Base-by-base conservation (phyloP, 2,113 vertebrate genomes). In the Apistogramma diplotaenia region DNA sequence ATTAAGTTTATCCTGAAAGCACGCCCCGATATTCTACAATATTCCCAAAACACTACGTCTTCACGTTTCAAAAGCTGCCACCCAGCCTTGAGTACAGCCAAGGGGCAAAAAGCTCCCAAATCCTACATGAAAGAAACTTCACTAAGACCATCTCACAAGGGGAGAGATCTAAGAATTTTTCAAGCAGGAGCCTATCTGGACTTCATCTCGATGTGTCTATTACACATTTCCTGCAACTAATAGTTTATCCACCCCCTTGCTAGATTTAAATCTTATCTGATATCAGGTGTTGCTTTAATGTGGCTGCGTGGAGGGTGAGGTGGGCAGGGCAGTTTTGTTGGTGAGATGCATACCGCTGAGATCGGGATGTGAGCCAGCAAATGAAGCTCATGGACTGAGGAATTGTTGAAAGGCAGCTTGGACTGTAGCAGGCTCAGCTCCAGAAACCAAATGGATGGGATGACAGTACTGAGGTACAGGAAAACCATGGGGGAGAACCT, bases 401-500 rank as follows among this genome's bases (percentile, higher is more conserved):
- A 93, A 29, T 76, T 78, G 84, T 94, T 94, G 89, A 85, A 76
- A 12, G 92, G 87, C 67, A 90, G 80, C 54, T 91, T 95, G 85
- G 89, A 88, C 87, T 93, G 92, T 57, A 95, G 86, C 89, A 94
- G 89, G 87, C 92, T 94, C 4, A 95, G 92, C 88, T 95, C 94
- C 88, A 96, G 87, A 76, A 94, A 95, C 94, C 95, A 96, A 87
- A 95, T 93, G 56, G 94, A 95, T 0, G 93, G 95, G 78, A 95
- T 91, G 85, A 94, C 93, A 71, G 94, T 94, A 81, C 94, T 93
- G 74, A 95, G 94, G 87, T 95, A 94, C 56, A 95, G 93, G 87
- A 95, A 94, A 54, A 95, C 93, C 94, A 95, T 94, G 21, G 94
- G 94, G 81, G 95, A 94, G 86, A 95, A 94, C 94, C 93, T 95